A percentile compares a stretch with the other conserved stretches of the same genome.
phyloP scores from a whole-genome alignment of 2,888 invertebrate species.

The Ormyrus nitidulus region DNA sequence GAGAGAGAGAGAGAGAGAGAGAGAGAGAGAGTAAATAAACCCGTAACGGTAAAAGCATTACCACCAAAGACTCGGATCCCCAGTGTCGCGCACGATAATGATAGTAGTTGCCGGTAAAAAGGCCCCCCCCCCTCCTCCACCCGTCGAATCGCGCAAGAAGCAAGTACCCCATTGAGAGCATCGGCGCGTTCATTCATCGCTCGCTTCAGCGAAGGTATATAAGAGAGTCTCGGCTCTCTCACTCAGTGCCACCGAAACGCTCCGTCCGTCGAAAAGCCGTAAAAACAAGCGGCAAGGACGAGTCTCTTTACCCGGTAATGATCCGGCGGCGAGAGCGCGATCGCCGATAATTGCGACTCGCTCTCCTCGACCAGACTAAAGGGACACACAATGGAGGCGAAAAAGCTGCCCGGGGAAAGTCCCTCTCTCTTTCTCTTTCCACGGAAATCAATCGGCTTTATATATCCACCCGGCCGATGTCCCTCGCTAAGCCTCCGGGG shows the following conservation, averaged over 20 bases:
- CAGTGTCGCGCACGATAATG: no score
- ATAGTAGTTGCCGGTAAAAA: no score
- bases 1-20: no score
- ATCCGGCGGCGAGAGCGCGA: no score
- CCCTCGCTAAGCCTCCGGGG: constrained; percentile 26
- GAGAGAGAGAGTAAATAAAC: no score
- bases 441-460: constrained; percentile 69
- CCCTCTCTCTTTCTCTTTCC: constrained; percentile 19
- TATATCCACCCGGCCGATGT: constrained; percentile 47
- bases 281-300: constrained; percentile 16
- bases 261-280: constrained; percentile 28
- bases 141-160: no score
- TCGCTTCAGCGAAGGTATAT: no score
- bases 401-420: not conserved
- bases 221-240: not conserved
- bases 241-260: constrained; percentile 3
- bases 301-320: not conserved
- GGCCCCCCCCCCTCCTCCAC: no score
- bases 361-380: no score
- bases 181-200: constrained; percentile 13
- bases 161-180: not conserved
- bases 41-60: no score
- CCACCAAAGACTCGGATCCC: no score
- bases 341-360: constrained; percentile 21
- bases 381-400: not conserved